These are phyloP conservation scores for Phyllopteryx taeniolatus DNA, from an alignment of 2,113 vertebrate genomes.

Conservation along the genomic window DNA sequence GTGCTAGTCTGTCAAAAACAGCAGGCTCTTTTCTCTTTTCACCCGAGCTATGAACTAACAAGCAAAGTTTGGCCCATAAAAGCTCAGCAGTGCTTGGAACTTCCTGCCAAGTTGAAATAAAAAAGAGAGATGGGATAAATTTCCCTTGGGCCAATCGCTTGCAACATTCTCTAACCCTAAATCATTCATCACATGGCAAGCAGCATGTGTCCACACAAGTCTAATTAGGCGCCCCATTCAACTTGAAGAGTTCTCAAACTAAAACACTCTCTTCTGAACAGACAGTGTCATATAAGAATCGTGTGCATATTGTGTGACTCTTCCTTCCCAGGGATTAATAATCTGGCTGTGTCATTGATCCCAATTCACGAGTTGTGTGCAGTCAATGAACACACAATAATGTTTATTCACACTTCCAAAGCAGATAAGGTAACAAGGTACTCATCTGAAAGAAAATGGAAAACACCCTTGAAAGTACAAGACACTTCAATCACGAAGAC, in stretches of 20 bases:
- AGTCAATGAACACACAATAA: slow-evolving; percentile 18
- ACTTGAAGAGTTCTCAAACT: slow-evolving; percentile 35
- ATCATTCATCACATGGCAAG: slow-evolving; percentile 51
- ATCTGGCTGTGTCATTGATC: slow-evolving; percentile 47
- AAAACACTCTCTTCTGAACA: slow-evolving; percentile 39
- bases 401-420: neutral
- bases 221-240: slow-evolving; percentile 34
- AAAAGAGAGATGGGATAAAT: slow-evolving; percentile 46
- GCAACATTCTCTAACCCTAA: slow-evolving; percentile 32
- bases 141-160: slow-evolving; percentile 43
- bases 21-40: slow-evolving; percentile 53
- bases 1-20: slow-evolving; percentile 63
- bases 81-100: slow-evolving; percentile 31
- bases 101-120: slow-evolving; percentile 59
- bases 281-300: slow-evolving; percentile 32
- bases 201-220: slow-evolving; percentile 28
- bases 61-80: slow-evolving; percentile 59
- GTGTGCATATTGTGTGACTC: slow-evolving; percentile 29
- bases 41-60: slow-evolving; percentile 58
- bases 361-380: slow-evolving; percentile 45
- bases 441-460: slow-evolving; percentile 30
- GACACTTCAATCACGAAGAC: slow-evolving; percentile 33
- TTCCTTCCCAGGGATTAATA: slow-evolving; percentile 43
- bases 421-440: slow-evolving; percentile 19
- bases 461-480: slow-evolving; percentile 6